Evolutionary conservation across 2,113 vertebrate species (phyloP).

Genomic region (Aegypius monachus): DNA sequence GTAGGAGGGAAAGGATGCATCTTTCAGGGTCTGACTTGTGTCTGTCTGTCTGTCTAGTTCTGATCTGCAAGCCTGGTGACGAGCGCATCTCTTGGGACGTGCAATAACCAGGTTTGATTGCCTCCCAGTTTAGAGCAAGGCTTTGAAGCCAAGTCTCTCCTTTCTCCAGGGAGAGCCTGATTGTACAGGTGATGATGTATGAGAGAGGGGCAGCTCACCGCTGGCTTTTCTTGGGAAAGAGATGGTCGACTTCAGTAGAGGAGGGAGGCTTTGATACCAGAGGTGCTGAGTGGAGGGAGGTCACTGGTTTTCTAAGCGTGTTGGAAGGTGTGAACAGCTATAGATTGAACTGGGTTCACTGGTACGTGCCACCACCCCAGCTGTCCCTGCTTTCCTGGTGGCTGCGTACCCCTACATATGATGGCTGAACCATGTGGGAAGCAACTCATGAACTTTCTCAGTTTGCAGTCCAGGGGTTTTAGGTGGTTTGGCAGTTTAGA

Average conservation of each 20-base stretch:
- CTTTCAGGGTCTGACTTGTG: background rate
- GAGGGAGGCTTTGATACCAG: background rate
- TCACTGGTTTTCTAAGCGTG: background rate
- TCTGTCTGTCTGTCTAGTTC: background rate
- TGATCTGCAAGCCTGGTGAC: background rate
- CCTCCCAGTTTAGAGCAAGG: background rate
- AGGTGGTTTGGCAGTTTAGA: background rate
- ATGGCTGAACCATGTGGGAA: background rate
- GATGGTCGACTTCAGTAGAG: background rate
- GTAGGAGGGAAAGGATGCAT: background rate
- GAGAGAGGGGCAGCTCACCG: background rate
- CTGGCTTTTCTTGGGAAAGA: background rate
- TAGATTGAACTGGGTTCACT: background rate
- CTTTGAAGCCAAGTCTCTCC: background rate
- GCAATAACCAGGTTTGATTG: accelerated
- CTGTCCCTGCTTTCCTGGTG: background rate
- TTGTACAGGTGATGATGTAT: background rate
- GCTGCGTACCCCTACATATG: accelerated
- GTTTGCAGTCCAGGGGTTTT: background rate
- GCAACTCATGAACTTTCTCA: background rate
- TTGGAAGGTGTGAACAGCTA: accelerated
- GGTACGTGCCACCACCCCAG: background rate
- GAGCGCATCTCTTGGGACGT: background rate
- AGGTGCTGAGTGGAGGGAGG: background rate
- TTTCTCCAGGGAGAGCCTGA: background rate